Evolutionary conservation across 2,888 invertebrate species (phyloP).

Genomic region (Anthrax anthrax): DNA sequence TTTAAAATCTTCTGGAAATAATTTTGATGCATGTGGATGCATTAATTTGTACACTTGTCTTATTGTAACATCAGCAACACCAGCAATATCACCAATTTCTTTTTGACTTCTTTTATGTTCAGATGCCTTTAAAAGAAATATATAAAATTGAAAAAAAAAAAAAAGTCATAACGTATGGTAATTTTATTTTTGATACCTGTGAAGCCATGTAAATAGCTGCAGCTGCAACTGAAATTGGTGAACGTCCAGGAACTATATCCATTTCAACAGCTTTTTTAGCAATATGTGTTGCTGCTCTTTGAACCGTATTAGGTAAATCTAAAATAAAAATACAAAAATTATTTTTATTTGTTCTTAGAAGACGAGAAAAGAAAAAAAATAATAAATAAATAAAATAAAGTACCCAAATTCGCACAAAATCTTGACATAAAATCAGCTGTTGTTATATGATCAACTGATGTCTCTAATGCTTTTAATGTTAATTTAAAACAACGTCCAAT

Average conservation of each 20-base stretch:
- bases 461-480: conserved; percentile 89
- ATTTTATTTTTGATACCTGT: conserved; percentile 43
- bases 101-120: conserved; percentile 93
- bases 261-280: conserved; percentile 92
- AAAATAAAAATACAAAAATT: conserved; percentile 3
- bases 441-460: conserved; percentile 93
- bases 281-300: conserved; percentile 90
- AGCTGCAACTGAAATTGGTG: conserved; percentile 97
- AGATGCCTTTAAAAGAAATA: conserved; percentile 51
- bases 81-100: conserved; percentile 97
- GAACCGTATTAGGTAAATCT: conserved; percentile 68
- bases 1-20: conserved; percentile 94
- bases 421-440: conserved; percentile 99
- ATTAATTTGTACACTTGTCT: conserved; percentile 93
- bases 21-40: conserved; percentile 81
- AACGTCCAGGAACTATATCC: conserved; percentile 94
- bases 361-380: neutral
- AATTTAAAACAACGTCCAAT: conserved; percentile 97
- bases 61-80: conserved; percentile 96
- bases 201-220: conserved; percentile 99
- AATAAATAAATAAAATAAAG: neutral
- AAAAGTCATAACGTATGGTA: neutral
- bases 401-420: conserved; percentile 88
- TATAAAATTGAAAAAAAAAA: neutral
- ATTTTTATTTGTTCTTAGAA: neutral